Evolutionary conservation across 2,888 invertebrate species (phyloP).

Genomic region (Cosmia pyralina): DNA sequence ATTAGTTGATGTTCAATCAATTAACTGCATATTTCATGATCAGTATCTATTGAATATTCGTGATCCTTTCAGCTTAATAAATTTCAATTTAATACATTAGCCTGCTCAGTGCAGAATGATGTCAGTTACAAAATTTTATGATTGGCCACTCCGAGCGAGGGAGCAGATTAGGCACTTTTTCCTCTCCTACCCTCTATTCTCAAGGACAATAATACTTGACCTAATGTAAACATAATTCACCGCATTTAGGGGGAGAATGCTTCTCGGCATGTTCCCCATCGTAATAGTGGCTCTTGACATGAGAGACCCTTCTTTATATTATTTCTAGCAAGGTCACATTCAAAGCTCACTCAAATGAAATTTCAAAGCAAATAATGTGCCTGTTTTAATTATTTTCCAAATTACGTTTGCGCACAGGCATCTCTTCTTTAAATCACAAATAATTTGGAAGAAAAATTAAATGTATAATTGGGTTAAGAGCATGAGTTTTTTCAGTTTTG

Average conservation of each 20-base stretch:
- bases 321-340: slow-evolving; percentile 28
- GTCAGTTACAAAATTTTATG: slow-evolving; percentile 47
- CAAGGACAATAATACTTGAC: slow-evolving; percentile 69
- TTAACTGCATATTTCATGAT: slow-evolving; percentile 34
- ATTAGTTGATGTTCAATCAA: slow-evolving; percentile 36
- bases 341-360: slow-evolving; percentile 26
- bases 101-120: slow-evolving; percentile 27
- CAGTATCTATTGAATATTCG: slow-evolving; percentile 14
- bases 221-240: slow-evolving; percentile 68
- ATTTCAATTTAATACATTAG: slow-evolving; percentile 18
- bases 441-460: slow-evolving; percentile 42
- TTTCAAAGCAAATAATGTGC: slow-evolving; percentile 39
- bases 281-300: slow-evolving; percentile 40
- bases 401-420: slow-evolving; percentile 36
- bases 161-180: slow-evolving; percentile 60
- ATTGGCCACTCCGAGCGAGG: slow-evolving; percentile 26
- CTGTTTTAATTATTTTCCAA: slow-evolving; percentile 49
- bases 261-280: slow-evolving; percentile 57
- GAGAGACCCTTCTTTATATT: slow-evolving; percentile 33
- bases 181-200: slow-evolving; percentile 54
- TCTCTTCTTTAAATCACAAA: slow-evolving; percentile 47
- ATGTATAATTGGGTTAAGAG: slow-evolving; percentile 51
- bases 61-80: slow-evolving; percentile 23
- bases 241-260: slow-evolving; percentile 59
- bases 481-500: slow-evolving; percentile 64